Base-by-base conservation (phyloP, 53 echinoderm and acorn worm species). In the Paracentrotus lividus region DNA sequence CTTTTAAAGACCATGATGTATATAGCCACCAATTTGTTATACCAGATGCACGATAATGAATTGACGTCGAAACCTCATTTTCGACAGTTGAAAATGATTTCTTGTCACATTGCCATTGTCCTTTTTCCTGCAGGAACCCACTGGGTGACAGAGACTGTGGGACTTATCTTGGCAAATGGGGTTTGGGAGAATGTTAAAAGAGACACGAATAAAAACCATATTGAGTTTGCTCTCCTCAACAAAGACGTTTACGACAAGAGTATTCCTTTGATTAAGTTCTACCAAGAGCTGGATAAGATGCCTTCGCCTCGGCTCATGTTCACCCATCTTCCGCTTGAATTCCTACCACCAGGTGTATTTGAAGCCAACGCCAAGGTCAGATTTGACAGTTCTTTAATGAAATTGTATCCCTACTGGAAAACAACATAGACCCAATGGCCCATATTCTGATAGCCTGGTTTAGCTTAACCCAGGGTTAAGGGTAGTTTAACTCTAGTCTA, bases 141-240 rank as follows among this genome's bases (percentile, higher is more conserved):
- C 34, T 90, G 91, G 91, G 54, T 53, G 16, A 51, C n/a, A 15
- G 91, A 90, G 75, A 68, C 53, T 1, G 14, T 24, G 16, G 91
- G 75, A 31, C 91, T 90, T 4, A 68, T 90, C 52, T 45, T 90
- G n/a, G 91, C 91, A 52, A 54, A 90, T 34, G 91, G 91, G 4
- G 91, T 90, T 7, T 72, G 69, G 75, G 91, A 90, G 91, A 90
- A 90, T 72, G 91, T 90, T 2, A 68, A 72, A 53, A 49, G 91
- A 53, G 91, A 68, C 24, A 69, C 91, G 1, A 1, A 72, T 27
- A 90, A 90, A 66, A 49, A 53, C 38, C 91, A 53, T 20, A 24
- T 90, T 9, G 91, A 90, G 38, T 47, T 45, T 34, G 54, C 51
- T 49, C 2, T 69, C 33, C 0, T 32, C 91, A 75, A 68, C 69